Evolutionary conservation across 2,888 invertebrate species (phyloP), one percentile per base, ranked within the genome.

Genomic region (Linnaemya tessellans): DNA sequence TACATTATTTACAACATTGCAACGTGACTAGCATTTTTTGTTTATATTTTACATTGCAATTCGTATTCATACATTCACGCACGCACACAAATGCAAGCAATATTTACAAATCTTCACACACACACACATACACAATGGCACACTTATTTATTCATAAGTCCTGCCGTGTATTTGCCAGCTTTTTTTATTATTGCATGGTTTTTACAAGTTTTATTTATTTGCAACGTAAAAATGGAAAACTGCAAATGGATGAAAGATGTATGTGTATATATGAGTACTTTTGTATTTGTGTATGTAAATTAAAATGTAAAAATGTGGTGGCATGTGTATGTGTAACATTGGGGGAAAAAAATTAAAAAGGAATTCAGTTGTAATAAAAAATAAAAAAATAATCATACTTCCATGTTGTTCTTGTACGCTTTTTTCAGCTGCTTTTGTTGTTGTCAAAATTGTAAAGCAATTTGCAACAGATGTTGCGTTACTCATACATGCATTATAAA

Each of bases 391-490:
- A 30, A 5, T 30, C 65, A 35, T 77, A 65, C 58, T 71, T 41
- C 51, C 58, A 30, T 71, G 43, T 54, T 71, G 41, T 54, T 80
- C 38, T 56, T 56, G 49, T 67, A 25, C 22, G 22, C 11, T n/a
- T 64, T 64, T 15, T 1, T 35, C 49, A 25, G 20, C 49, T 46
- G 46, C 7, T 38, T 9, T 58, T 38, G 64, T 67, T 74, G 64
- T 74, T 80, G 60, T 70, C 46, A 54, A 77, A 85, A 85, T 82
- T 85, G 82, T 82, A 82, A 85, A 85, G 75, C 85, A 85, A 85
- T 85, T 85, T 85, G 75, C 85, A 85, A 85, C 85, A 85, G 85
- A 82, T 85, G 85, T 85, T 82, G 75, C 85, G 75, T 85, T 82
- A 85, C 82, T 82, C 67, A 75, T 62, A 54, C 25, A 75, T 79